Evolutionary conservation across 2,888 invertebrate species (phyloP), one percentile per base, ranked within the genome.

Genomic region (Hirtodrosophila duncani): DNA sequence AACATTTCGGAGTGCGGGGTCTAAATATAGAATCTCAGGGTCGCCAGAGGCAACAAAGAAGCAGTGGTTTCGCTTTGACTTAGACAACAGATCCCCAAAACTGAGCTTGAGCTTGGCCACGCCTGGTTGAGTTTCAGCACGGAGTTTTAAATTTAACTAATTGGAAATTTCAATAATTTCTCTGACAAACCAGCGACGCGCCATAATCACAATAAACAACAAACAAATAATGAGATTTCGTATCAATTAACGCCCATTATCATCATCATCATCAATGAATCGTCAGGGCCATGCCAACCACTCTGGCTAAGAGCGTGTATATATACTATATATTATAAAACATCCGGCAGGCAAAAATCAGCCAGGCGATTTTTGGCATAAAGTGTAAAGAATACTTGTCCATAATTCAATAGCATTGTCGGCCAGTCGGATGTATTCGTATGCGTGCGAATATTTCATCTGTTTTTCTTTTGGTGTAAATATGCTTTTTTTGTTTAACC

Each of bases 81-180:
- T n/a, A n/a, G n/a, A n/a, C n/a, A n/a, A n/a, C n/a, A n/a, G n/a
- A n/a, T n/a, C n/a, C n/a, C n/a, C n/a, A n/a, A n/a, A n/a, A n/a
- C n/a, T n/a, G n/a, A 20, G 20, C 20, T 20, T 7, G 20, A 20
- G 20, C 16, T 50, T 24, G 43, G 58, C 51, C 46, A 55, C 44
- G 49, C 3, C 49, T 60, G 60, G 37, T 11, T 58, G 48, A 27
- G 20, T 49, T 46, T 24, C 30, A 57, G 56, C 48, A 41, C 56
- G 67, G 34, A 17, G n/a, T 36, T 33, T 48, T 65, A 48, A 61
- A 63, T 63, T 61, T 42, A 31, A 39, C 68, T 79, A 74, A 78
- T 79, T 69, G 62, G 36, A 37, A 63, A 69, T 55, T 68, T 70
- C 64, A 79, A 79, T 60, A 78, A 67, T 79, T 77, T 74, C 74